A percentile compares a stretch with the other conserved stretches of the same genome.
phyloP scores from a whole-genome alignment of 1,140 invertebrate genomes.

The Drosophila cardini region DNA sequence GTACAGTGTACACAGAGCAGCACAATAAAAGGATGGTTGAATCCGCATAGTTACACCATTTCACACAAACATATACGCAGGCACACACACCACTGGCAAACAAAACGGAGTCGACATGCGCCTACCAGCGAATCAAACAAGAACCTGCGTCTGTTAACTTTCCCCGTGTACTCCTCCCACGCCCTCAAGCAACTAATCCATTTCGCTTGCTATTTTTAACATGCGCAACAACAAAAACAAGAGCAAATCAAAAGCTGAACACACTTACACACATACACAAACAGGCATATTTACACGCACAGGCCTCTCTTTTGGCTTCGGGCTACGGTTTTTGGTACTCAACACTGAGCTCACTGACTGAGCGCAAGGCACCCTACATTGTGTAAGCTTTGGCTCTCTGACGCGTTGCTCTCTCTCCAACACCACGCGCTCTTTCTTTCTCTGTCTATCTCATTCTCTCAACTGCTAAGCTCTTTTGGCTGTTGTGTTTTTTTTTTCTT shows the following conservation, averaged over 20 bases:
- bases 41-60: constrained; percentile 19
- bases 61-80: constrained; percentile 17
- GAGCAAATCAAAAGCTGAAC: constrained; percentile 70
- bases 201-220: constrained; percentile 79
- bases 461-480: constrained; percentile 35
- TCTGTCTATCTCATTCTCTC: constrained; percentile 7
- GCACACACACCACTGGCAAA: constrained; percentile 1
- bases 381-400: constrained; percentile 33
- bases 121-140: constrained; percentile 41
- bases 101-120: constrained; percentile 56
- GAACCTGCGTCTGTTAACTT: constrained; percentile 9
- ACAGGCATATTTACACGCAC: constrained; percentile 25
- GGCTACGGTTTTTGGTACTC: constrained; percentile 56
- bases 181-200: constrained; percentile 68
- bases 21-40: constrained; percentile 31
- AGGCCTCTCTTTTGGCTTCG: constrained; percentile 55
- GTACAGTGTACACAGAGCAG: constrained; percentile 50
- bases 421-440: constrained; percentile 25
- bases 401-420: constrained; percentile 12
- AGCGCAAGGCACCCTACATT: constrained; percentile 39
- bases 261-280: constrained; percentile 25
- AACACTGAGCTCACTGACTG: constrained; percentile 25
- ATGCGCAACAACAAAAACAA: constrained; percentile 58
- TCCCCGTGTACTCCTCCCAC: constrained; percentile 20
- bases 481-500: constrained; percentile 42